Evolutionary conservation across 2,888 invertebrate genomes (phyloP), one percentile per base, ranked within the genome.

Genomic region (Caenorhabditis sp.): DNA sequence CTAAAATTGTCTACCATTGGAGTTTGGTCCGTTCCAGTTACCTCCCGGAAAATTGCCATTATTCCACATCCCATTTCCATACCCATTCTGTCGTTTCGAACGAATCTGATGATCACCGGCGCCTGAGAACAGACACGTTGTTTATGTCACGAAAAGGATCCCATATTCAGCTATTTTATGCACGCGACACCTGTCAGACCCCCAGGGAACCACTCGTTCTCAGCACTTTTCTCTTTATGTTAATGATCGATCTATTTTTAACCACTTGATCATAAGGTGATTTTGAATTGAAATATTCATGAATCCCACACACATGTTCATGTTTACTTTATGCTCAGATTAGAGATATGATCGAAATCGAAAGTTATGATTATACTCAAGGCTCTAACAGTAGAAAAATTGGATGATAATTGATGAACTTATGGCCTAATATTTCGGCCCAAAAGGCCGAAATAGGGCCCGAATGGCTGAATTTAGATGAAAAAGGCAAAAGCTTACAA

Each of bases 291-390:
- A n/a, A n/a, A 66, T 56, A 56, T 56, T 66, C 39, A 55, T 56
- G 24, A 55, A 11, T 27, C 15, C 30, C 43, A n/a, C n/a, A n/a
- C n/a, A n/a, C n/a, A n/a, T n/a, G n/a, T n/a, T n/a, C n/a, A n/a
- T n/a, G n/a, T n/a, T n/a, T n/a, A n/a, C n/a, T n/a, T n/a, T n/a
- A n/a, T n/a, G n/a, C n/a, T n/a, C n/a, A n/a, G n/a, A n/a, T n/a
- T n/a, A n/a, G n/a, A n/a, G n/a, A n/a, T n/a, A n/a, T n/a, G n/a
- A n/a, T n/a, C n/a, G 81, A 81, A 7, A 79, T 88, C 4, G 88
- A 88, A 1, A 74, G 82, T 32, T 88, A 88, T 88, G 62, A 88
- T 22, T 81, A 84, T 32, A 72, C 88, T 24, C 61, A 86, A 26
- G 80, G 76, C 35, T 88, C 88, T 26, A 65, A 82, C 22, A 86